Percentiles rank a stretch among this genome's conserved stretches.
These are phyloP conservation scores for Tachypleus tridentatus DNA, from an alignment of 1,140 invertebrate species.

Conservation along the genomic window DNA sequence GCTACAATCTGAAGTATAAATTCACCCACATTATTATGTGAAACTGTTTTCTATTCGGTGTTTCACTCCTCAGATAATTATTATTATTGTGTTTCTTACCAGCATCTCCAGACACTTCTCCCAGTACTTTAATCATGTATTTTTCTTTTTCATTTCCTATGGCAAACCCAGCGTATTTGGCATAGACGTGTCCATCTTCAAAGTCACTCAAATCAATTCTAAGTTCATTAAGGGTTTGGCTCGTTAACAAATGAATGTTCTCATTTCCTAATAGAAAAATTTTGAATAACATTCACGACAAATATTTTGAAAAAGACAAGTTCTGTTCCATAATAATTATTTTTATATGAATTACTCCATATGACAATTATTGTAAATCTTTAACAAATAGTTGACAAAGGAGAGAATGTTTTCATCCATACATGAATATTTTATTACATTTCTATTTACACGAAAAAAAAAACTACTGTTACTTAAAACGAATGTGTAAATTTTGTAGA, in stretches of 20 bases:
- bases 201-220: constrained; percentile 51
- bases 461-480: no score
- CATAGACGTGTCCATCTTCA: constrained; percentile 37
- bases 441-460: no score
- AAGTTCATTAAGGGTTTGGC: constrained; percentile 41
- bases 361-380: no score
- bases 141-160: constrained; percentile 50
- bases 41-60: no score
- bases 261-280: constrained; percentile 25
- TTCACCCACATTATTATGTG: not conserved
- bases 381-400: no score
- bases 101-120: constrained; percentile 22
- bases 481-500: no score
- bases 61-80: no score
- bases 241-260: constrained; percentile 35
- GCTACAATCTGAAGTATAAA: not conserved
- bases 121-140: constrained; percentile 48
- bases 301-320: no score
- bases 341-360: no score
- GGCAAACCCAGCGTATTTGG: constrained; percentile 49
- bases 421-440: no score
- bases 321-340: no score
- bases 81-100: constrained; percentile 1
- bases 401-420: no score
- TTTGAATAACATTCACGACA: not conserved